These are phyloP conservation scores for Xestia sexstrigata DNA, from an alignment of 2,888 invertebrate genomes.

Conservation along the genomic window DNA sequence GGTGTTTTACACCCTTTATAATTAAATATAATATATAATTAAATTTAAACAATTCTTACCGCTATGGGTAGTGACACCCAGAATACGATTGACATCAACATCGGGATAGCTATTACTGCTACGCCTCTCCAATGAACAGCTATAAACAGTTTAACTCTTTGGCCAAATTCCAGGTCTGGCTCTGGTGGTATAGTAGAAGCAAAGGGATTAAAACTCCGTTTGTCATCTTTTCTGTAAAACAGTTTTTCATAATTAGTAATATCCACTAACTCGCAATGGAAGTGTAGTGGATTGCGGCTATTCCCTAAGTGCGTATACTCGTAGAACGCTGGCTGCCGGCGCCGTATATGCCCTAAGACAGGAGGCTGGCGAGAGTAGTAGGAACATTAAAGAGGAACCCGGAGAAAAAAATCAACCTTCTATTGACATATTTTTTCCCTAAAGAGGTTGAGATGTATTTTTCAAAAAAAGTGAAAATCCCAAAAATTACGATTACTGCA, in stretches of 20 bases:
- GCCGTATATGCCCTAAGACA: too few relatives aligned
- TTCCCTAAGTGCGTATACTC: neutral
- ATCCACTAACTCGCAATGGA: neutral
- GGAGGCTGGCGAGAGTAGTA: too few relatives aligned
- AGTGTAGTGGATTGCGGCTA: neutral
- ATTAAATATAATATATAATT: too few relatives aligned
- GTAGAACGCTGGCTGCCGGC: too few relatives aligned
- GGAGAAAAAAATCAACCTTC: too few relatives aligned
- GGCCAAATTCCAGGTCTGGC: neutral
- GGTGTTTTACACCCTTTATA: too few relatives aligned
- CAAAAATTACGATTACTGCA: too few relatives aligned
- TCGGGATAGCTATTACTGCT: conserved; percentile 64
- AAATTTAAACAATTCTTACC: conserved; percentile 57
- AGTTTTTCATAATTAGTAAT: neutral
- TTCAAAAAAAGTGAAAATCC: too few relatives aligned
- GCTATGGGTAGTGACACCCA: conserved; percentile 66
- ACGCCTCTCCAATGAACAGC: conserved; percentile 76
- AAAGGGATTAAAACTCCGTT: neutral
- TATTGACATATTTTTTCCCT: too few relatives aligned
- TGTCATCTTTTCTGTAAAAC: neutral
- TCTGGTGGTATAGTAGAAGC: rapidly evolving
- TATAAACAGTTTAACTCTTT: conserved; percentile 68
- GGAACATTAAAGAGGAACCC: too few relatives aligned
- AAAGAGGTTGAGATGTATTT: too few relatives aligned
- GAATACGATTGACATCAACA: conserved; percentile 63